A percentile compares a stretch with the other conserved stretches of the same genome.
These are phyloP conservation scores for Muschampia staudingeri DNA, from an alignment of 2,888 invertebrate species.

Conservation along the genomic window DNA sequence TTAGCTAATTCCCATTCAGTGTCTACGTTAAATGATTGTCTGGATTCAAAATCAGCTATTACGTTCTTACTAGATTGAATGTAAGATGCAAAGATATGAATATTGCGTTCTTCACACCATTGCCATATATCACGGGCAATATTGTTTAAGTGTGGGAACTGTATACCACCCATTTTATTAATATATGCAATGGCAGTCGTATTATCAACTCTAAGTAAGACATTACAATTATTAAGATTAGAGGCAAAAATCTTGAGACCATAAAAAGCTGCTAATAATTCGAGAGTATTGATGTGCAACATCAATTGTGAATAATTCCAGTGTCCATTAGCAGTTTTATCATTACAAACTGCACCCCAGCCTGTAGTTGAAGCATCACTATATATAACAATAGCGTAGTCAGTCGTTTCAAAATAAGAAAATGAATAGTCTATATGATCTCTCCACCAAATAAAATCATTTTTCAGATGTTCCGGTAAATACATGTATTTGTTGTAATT, in stretches of 20 bases:
- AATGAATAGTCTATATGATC: too few relatives aligned
- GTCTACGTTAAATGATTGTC: conserved; percentile 43
- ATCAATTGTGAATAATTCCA: too few relatives aligned
- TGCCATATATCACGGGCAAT: conserved; percentile 60
- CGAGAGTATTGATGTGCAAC: too few relatives aligned
- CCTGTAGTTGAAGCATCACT: too few relatives aligned
- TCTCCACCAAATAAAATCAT: too few relatives aligned
- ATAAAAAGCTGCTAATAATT: conserved; percentile 43
- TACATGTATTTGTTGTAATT: too few relatives aligned
- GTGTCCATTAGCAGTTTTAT: too few relatives aligned
- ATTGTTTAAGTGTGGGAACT: conserved; percentile 56
- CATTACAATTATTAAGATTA: conserved; percentile 39
- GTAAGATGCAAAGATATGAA: conserved; percentile 63
- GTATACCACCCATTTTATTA: conserved; percentile 50
- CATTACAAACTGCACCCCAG: too few relatives aligned
- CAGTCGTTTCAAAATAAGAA: too few relatives aligned
- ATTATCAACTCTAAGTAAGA: conserved; percentile 61
- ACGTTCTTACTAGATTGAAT: conserved; percentile 60
- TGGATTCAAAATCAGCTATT: conserved; percentile 64
- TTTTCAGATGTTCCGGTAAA: too few relatives aligned
- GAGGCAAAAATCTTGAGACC: conserved; percentile 50
- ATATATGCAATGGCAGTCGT: conserved; percentile 57
- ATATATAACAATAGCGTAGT: too few relatives aligned
- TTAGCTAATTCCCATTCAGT: conserved; percentile 56
- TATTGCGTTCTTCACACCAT: conserved; percentile 61